Evolutionary conservation across 2,888 invertebrate genomes (phyloP).

Genomic region (Chaetogeoica ovagalla): DNA sequence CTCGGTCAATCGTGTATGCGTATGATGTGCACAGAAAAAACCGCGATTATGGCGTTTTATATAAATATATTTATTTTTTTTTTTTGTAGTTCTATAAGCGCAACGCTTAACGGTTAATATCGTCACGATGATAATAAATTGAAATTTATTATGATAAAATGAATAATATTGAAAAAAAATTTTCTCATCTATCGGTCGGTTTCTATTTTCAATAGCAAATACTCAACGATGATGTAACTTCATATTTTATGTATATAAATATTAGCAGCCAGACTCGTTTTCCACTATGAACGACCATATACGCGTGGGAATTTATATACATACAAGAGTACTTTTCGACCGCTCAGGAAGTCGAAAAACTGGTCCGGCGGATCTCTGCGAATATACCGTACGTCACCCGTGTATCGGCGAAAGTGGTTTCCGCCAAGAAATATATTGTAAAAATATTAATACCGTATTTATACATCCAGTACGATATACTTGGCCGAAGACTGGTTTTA

Average conservation of each 20-base stretch:
- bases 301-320: no score
- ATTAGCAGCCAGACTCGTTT: neutral
- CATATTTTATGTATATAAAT: neutral
- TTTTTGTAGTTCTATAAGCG: no score
- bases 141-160: no score
- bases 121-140: no score
- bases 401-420: slow-evolving; percentile 44
- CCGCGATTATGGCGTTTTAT: no score
- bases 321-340: neutral
- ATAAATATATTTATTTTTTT: no score
- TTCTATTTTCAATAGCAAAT: slow-evolving; percentile 37
- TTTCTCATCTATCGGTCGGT: neutral
- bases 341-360: slow-evolving; percentile 49
- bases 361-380: slow-evolving; percentile 31
- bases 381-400: slow-evolving; percentile 43
- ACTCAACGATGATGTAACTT: slow-evolving; percentile 7
- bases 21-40: no score
- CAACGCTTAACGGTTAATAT: no score
- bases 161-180: no score
- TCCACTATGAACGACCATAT: slow-evolving; percentile 23
- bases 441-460: no score
- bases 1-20: no score
- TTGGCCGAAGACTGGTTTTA: slow-evolving; percentile 11
- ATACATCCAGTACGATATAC: slow-evolving; percentile 5
- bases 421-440: neutral